Base-by-base conservation (phyloP, 2,797 vertebrate genomes). In the Philypnodon macrostomus region DNA sequence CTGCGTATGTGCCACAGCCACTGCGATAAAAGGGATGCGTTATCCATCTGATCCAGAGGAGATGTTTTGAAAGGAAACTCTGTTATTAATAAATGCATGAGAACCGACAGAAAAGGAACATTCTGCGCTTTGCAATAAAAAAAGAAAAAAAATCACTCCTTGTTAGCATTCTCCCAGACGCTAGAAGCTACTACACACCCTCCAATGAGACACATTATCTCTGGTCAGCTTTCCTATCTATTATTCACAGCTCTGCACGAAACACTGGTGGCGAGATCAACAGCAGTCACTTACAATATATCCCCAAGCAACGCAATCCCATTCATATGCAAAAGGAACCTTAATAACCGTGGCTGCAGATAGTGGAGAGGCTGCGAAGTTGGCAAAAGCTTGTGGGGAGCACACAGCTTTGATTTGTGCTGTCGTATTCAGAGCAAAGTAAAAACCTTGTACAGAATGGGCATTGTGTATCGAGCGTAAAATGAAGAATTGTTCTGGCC, bases 11-110 rank as follows among this genome's bases (percentile, higher is more conserved):
- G 51, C 41, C 54, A 14, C 58, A 42, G 57, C 49, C 60, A 40
- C 50, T 29, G 59, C 54, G 83, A 85, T 85, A 84, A 85, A 85
- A 85, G 75, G 72, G 75, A 68, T 44, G 68, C 45, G 77, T 81
- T 84, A 81, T 81, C 81, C 82, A 74, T 86, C 81, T 83, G 65
- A 84, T 87, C 79, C 71, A 76, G 74, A 83, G 68, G 70, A 87
- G 77, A 77, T 81, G 76, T 82, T 86, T 80, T 86, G 74, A 85
- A 86, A 83, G 77, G 73, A 85, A n/a, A 75, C 72, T 72, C 56
- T 57, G 71, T 67, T 80, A 81, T 86, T 85, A 86, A 88, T 88
- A 86, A 85, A 88, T 86, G 73, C 70, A 88, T 86, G 81, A 84
- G 81, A 73, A 58, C 70, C 72, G 62, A 80, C 70, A 79, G 68